A percentile compares a stretch with the other conserved stretches of the same genome.
These are phyloP conservation scores for Climacteris rufus DNA, from an alignment of 2,113 vertebrate species.

Conservation along the genomic window DNA sequence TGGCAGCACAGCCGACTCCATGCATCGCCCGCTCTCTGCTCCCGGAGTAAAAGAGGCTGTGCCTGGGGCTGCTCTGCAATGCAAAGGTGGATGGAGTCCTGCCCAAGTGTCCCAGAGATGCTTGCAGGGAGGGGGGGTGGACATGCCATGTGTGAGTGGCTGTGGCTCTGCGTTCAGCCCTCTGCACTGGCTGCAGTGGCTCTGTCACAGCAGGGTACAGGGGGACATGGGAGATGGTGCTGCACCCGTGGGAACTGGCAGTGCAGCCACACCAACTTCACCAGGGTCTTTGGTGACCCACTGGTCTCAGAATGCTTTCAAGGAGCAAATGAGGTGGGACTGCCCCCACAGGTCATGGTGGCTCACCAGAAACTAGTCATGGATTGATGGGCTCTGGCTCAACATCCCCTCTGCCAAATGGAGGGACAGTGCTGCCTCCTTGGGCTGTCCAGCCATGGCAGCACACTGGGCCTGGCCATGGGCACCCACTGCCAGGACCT, in stretches of 20 bases:
- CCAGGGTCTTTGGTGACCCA: neutral
- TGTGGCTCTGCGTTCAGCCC: neutral
- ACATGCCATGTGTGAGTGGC: fast-evolving
- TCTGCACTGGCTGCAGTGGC: fast-evolving
- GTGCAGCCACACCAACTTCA: neutral
- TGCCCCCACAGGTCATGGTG: fast-evolving
- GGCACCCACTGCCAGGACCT: neutral
- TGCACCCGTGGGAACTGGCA: fast-evolving
- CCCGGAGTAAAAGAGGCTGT: fast-evolving
- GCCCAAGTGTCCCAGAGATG: fast-evolving
- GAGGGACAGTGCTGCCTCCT: neutral
- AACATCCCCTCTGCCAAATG: neutral
- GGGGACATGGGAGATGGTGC: neutral
- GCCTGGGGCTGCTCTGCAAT: neutral
- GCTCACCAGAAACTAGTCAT: fast-evolving
- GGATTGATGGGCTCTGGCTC: neutral
- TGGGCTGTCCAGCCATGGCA: fast-evolving
- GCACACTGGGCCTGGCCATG: fast-evolving
- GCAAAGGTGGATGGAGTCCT: fast-evolving
- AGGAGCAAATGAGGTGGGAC: neutral
- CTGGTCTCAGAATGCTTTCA: neutral
- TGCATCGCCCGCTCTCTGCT: fast-evolving
- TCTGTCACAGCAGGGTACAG: neutral
- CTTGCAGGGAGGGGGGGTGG: fast-evolving
- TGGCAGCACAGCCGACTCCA: neutral